These are phyloP conservation scores for Gastrophryne carolinensis DNA, from an alignment of 2,797 vertebrate species.

Conservation along the genomic window DNA sequence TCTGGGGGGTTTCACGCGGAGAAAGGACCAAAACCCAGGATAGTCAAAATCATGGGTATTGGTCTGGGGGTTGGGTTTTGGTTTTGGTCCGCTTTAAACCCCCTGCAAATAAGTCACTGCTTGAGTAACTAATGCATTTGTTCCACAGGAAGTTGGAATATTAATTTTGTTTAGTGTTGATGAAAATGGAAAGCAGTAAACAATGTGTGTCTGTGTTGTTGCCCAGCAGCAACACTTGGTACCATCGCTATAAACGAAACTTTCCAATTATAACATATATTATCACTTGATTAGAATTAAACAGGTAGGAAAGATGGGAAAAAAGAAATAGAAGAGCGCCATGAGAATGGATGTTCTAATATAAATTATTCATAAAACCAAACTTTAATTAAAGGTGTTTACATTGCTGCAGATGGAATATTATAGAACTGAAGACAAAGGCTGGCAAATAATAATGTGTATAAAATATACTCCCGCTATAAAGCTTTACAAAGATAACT, in stretches of 20 bases:
- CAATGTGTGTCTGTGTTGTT: too few relatives aligned
- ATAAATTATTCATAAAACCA: slow-evolving; percentile 23
- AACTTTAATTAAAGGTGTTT: slow-evolving; percentile 19
- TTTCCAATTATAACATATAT: slow-evolving; percentile 8
- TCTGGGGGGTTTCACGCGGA: too few relatives aligned
- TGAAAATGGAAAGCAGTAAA: too few relatives aligned
- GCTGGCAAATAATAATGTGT: not conserved
- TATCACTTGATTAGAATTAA: slow-evolving; percentile 25
- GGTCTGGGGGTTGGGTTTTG: too few relatives aligned
- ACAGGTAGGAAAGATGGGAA: not conserved
- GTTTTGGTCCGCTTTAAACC: too few relatives aligned
- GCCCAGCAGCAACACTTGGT: not conserved
- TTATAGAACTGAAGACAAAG: not conserved
- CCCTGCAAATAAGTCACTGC: too few relatives aligned
- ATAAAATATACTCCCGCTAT: not conserved
- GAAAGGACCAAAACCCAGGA: too few relatives aligned
- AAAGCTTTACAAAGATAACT: too few relatives aligned
- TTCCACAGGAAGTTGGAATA: too few relatives aligned
- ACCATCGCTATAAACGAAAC: not conserved
- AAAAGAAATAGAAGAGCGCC: not conserved
- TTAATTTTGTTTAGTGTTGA: too few relatives aligned
- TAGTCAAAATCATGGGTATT: too few relatives aligned
- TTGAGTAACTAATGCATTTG: too few relatives aligned
- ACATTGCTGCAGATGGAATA: not conserved
- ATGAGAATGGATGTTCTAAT: not conserved